Percentiles rank a stretch among this genome's conserved stretches.
These are phyloP conservation scores for Epinotia demarniana DNA, from an alignment of 2,888 invertebrate genomes.

Conservation along the genomic window DNA sequence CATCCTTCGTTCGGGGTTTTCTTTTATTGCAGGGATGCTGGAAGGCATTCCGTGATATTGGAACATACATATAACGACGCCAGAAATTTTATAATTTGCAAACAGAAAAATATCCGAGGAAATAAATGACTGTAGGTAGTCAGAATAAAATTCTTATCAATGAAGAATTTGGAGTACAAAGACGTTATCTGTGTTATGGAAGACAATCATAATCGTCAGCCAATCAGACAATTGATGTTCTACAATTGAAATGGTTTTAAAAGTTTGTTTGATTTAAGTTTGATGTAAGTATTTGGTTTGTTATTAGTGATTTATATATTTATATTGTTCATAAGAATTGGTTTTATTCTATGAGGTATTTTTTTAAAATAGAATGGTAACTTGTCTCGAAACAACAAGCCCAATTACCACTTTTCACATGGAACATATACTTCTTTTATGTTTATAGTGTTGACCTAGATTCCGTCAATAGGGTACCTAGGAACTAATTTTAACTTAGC, in stretches of 20 bases:
- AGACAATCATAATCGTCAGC: too few relatives aligned
- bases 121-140: too few relatives aligned
- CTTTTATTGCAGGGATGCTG: constrained; percentile 33
- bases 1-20: constrained; percentile 19
- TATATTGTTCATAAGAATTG: too few relatives aligned
- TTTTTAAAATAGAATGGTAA: neutral
- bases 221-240: too few relatives aligned
- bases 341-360: too few relatives aligned
- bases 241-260: too few relatives aligned
- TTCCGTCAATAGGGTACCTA: constrained; percentile 38
- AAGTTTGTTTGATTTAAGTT: too few relatives aligned
- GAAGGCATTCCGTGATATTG: constrained; percentile 24
- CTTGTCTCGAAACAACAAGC: neutral
- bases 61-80: neutral
- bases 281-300: too few relatives aligned
- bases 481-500: constrained; percentile 44
- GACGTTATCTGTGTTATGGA: too few relatives aligned
- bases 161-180: too few relatives aligned
- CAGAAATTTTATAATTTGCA: neutral
- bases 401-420: neutral
- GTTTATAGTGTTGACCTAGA: constrained; percentile 28
- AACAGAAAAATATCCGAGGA: neutral
- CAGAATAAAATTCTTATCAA: too few relatives aligned
- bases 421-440: constrained; percentile 4
- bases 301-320: too few relatives aligned